These are phyloP conservation scores for Leuciscus idus DNA, from an alignment of 2,113 vertebrate genomes.

Conservation along the genomic window DNA sequence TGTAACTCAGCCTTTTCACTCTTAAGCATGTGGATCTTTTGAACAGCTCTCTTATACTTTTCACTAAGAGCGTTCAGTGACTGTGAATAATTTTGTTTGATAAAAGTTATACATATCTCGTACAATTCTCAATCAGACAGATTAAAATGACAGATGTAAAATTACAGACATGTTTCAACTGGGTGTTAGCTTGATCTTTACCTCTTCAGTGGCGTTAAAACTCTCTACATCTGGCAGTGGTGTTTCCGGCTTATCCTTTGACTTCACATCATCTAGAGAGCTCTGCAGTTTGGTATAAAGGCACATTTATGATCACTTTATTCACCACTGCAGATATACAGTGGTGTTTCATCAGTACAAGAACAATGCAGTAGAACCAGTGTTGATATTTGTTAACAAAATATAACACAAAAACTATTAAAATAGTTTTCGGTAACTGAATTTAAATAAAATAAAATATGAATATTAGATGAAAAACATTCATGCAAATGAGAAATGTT, in stretches of 20 bases:
- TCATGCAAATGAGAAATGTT: background rate
- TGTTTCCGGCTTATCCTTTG: slow-evolving; percentile 17
- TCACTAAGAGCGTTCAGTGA: slow-evolving; percentile 38
- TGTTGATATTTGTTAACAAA: background rate
- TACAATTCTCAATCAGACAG: background rate
- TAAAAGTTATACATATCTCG: background rate
- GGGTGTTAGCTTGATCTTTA: background rate
- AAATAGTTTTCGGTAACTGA: background rate
- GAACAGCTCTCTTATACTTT: slow-evolving; percentile 67
- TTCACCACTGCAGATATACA: background rate
- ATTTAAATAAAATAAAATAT: background rate
- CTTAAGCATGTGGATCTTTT: slow-evolving; percentile 68
- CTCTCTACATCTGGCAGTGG: background rate
- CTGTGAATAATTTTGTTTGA: slow-evolving; percentile 21
- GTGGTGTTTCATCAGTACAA: background rate
- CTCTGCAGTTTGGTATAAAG: slow-evolving; percentile 43
- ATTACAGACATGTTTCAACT: background rate
- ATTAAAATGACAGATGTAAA: no score
- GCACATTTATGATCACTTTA: background rate
- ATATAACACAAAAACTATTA: background rate
- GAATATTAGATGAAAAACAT: background rate
- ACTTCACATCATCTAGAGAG: slow-evolving; percentile 47
- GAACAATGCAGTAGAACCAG: background rate
- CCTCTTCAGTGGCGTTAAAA: background rate
- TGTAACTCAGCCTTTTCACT: slow-evolving; percentile 59